Evolutionary conservation across 2,888 invertebrate species (phyloP), one percentile per base, ranked within the genome.

Genomic region (Eupithecia centaureata): DNA sequence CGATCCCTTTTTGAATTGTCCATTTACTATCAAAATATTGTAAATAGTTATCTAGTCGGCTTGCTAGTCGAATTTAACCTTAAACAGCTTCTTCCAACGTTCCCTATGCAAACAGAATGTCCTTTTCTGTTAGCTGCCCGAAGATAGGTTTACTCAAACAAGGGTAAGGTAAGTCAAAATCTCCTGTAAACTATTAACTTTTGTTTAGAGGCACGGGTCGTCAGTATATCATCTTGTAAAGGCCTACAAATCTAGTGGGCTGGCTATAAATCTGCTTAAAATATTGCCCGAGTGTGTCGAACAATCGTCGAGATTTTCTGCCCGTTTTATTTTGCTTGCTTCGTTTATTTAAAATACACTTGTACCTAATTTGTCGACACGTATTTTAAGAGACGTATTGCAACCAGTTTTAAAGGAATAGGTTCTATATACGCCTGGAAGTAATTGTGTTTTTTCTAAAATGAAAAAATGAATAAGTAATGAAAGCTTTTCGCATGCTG

Each of bases 191-290:
- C 82, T 82, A 82, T 82, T 80, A 80, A 83, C 80, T 82, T 80
- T 81, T 82, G 80, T 82, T 80, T 78, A 76, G 77, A 58, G 70
- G 62, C 60, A 68, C 73, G 72, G 69, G 72, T 72, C 72, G 67
- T 54, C 76, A 60, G 74, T 83, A 79, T 83, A 82, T 83, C 82
- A 83, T 83, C 77, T 80, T 73, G 73, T 73, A 75, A 73, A 74
- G 73, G 72, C 75, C 82, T 78, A 79, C 82, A 82, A 83, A 82
- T 82, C 79, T 74, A 74, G 79, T 68, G 65, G 75, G 75, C 67
- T 65, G 65, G 74, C 72, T 65, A 83, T 83, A 83, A 83, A 83
- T 83, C 80, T 79, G 74, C 68, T 65, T 70, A 72, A 70, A 75
- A 65, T 73, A 70, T 67, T 57, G 73, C 70, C 63, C 22, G 79